These are phyloP conservation scores for Zootoca vivipara DNA, from an alignment of 2,113 vertebrate genomes.

Conservation along the genomic window DNA sequence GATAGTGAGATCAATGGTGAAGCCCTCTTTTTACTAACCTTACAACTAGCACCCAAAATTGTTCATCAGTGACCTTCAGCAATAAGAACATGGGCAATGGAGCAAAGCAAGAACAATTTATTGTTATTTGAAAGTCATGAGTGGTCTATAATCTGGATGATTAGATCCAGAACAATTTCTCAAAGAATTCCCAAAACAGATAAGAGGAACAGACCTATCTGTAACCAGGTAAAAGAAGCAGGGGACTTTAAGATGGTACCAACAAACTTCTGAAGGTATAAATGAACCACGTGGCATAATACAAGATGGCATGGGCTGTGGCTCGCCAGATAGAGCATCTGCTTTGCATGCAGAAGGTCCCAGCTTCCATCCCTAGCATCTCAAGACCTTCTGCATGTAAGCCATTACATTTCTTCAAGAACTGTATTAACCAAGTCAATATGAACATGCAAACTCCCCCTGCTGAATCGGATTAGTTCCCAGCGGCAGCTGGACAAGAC, in stretches of 20 bases:
- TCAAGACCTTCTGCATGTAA: background rate
- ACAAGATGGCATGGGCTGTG: background rate
- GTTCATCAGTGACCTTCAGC: background rate
- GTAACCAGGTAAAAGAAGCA: background rate
- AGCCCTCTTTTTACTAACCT: background rate
- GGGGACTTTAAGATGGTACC: background rate
- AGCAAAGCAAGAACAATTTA: constrained; percentile 15
- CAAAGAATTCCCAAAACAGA: constrained; percentile 40
- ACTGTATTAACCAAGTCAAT: background rate
- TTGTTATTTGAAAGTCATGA: constrained; percentile 35
- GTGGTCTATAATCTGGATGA: constrained; percentile 22
- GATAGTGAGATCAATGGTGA: background rate
- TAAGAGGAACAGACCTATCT: background rate
- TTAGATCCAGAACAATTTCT: constrained; percentile 30
- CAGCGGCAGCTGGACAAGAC: background rate
- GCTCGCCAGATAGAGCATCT: no score
- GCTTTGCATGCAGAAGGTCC: no score
- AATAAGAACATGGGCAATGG: background rate
- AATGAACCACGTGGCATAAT: background rate
- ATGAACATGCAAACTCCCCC: background rate
- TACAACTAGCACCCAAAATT: background rate
- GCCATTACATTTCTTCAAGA: background rate
- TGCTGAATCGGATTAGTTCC: background rate
- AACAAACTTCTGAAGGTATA: background rate
- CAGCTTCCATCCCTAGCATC: no score